A percentile compares a stretch with the other conserved stretches of the same genome.
These are phyloP conservation scores for Drosophila pseudoobscura DNA, from an alignment of 1,140 invertebrate genomes.

Conservation along the genomic window DNA sequence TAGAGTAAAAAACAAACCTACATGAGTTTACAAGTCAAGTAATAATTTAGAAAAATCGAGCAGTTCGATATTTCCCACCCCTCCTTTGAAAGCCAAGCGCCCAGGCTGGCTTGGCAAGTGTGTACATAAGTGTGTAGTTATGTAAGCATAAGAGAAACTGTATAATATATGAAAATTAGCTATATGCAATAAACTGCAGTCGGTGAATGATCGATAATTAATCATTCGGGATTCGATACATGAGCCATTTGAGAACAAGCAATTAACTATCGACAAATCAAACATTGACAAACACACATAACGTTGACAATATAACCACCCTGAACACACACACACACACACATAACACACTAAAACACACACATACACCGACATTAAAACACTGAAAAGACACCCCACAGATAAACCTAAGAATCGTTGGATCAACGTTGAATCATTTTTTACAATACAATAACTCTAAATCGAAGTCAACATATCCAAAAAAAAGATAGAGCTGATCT, in stretches of 20 bases:
- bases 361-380: not conserved
- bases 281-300: slow-evolving; percentile 44
- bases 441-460: slow-evolving; percentile 10
- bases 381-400: too few species aligned
- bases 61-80: slow-evolving; percentile 14
- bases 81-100: not conserved
- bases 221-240: slow-evolving; percentile 25
- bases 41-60: slow-evolving; percentile 37
- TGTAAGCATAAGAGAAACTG: slow-evolving; percentile 62
- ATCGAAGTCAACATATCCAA: slow-evolving; percentile 69
- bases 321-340: slow-evolving; percentile 17
- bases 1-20: slow-evolving; percentile 17
- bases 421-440: slow-evolving; percentile 29
- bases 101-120: slow-evolving; percentile 21
- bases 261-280: slow-evolving; percentile 75
- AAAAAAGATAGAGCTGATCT: slow-evolving; percentile 20
- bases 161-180: slow-evolving; percentile 63
- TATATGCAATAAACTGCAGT: slow-evolving; percentile 33
- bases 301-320: slow-evolving; percentile 69
- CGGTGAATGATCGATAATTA: too few species aligned
- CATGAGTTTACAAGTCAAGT: slow-evolving; percentile 71
- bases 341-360: slow-evolving; percentile 24
- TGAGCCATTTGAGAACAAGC: slow-evolving; percentile 58
- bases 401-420: slow-evolving; percentile 15
- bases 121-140: slow-evolving; percentile 59